A percentile compares a stretch with the other conserved stretches of the same genome.
These are phyloP conservation scores for Drosophila ezoana DNA, from an alignment of 2,888 invertebrate species.

Conservation along the genomic window DNA sequence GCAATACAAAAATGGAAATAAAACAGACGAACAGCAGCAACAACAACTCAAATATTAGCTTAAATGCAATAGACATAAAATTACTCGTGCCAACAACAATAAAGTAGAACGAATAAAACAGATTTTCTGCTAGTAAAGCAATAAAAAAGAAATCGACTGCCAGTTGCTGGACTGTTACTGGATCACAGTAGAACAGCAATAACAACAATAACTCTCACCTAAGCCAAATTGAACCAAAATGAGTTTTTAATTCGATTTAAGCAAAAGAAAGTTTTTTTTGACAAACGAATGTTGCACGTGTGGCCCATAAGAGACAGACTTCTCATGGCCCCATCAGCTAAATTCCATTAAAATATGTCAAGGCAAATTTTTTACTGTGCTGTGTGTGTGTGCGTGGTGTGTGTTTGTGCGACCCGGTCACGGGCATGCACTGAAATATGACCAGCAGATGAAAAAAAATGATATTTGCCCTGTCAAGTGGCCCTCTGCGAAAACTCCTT, in stretches of 20 bases:
- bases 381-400: neutral
- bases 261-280: conserved; percentile 20
- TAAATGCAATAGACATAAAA: conserved; percentile 78
- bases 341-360: conserved; percentile 52
- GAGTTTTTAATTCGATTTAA: conserved; percentile 75
- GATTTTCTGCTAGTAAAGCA: conserved; percentile 80
- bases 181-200: conserved; percentile 32
- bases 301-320: too few species aligned
- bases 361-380: conserved; percentile 52
- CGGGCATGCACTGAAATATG: conserved; percentile 61
- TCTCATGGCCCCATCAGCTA: neutral
- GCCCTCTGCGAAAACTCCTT: conserved; percentile 45
- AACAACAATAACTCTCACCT: conserved; percentile 6
- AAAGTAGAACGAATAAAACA: conserved; percentile 73
- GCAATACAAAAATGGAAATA: conserved; percentile 56
- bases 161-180: conserved; percentile 38
- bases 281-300: conserved; percentile 13
- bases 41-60: conserved; percentile 71
- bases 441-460: conserved; percentile 50
- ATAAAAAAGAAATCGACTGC: conserved; percentile 59
- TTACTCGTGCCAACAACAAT: conserved; percentile 73
- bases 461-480: conserved; percentile 62
- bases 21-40: conserved; percentile 39
- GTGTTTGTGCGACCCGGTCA: conserved; percentile 17
- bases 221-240: conserved; percentile 65